Evolutionary conservation across 64 coral and sea anemone species (phyloP).

Genomic region (Stichodactyla helianthus): DNA sequence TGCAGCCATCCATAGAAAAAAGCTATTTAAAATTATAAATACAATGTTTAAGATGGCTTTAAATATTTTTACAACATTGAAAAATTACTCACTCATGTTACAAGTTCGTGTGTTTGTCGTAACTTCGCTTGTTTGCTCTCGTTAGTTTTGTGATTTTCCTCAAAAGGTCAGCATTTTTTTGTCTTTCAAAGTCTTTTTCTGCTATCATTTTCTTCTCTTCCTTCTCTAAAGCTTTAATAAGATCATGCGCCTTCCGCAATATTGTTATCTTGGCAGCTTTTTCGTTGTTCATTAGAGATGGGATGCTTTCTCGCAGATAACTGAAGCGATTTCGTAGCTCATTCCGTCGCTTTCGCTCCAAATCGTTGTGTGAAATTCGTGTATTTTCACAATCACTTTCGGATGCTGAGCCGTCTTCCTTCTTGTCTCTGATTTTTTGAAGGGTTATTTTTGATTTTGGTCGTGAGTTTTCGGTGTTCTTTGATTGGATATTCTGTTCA

Average conservation of each 20-base stretch:
- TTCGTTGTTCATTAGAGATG: conserved; percentile 43
- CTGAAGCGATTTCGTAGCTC: conserved; percentile 76
- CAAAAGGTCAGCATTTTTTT: conserved; percentile 53
- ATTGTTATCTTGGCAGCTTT: conserved; percentile 76
- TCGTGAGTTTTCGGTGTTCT: neutral
- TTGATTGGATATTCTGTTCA: neutral
- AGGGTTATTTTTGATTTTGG: conserved; percentile 20
- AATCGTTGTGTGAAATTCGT: conserved; percentile 73
- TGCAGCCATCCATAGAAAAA: no score
- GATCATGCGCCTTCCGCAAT: conserved; percentile 52
- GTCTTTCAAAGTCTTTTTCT: conserved; percentile 56
- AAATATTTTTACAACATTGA: no score
- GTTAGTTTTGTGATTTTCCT: conserved; percentile 55
- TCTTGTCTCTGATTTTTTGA: conserved; percentile 1
- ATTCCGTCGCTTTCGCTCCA: conserved; percentile 73
- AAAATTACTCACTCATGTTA: no score
- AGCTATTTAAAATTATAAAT: no score
- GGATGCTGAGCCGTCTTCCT: conserved; percentile 19
- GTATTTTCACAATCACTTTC: conserved; percentile 42
- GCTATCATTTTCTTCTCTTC: conserved; percentile 49
- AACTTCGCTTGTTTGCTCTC: conserved; percentile 25
- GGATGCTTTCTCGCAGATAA: conserved; percentile 51
- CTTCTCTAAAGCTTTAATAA: conserved; percentile 38
- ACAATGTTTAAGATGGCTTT: no score
- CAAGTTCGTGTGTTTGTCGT: neutral